Evolutionary conservation across 2,113 vertebrate species (phyloP).

Genomic region (Paratilapia polleni): DNA sequence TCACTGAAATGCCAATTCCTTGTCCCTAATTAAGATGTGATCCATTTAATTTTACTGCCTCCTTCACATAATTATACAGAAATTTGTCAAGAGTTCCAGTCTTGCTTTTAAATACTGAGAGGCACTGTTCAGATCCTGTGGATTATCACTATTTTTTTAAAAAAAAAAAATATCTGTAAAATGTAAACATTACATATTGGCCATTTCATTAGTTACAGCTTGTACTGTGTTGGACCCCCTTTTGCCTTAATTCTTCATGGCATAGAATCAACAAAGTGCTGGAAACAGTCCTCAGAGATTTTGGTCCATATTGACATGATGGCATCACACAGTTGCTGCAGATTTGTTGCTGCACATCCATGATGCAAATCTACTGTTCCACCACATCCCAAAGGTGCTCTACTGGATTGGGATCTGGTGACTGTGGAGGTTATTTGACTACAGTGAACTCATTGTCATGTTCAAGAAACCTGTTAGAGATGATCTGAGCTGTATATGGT

Average conservation of each 20-base stretch:
- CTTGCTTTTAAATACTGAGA: not conserved
- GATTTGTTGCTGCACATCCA: not conserved
- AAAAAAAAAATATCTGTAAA: not conserved
- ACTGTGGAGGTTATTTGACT: not conserved
- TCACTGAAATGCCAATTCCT: conserved; percentile 41
- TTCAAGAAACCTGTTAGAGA: not conserved
- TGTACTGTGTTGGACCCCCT: not conserved
- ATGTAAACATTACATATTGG: not conserved
- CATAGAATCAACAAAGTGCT: not conserved
- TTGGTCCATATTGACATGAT: not conserved
- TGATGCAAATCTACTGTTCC: not conserved
- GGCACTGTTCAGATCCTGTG: not conserved
- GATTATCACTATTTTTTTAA: not conserved
- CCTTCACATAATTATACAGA: not conserved
- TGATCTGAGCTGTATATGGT: not conserved
- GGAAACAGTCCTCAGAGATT: not conserved
- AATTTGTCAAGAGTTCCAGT: not conserved
- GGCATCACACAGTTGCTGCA: too few species aligned
- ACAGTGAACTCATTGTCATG: not conserved
- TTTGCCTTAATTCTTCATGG: not conserved
- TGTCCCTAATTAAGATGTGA: conserved; percentile 26
- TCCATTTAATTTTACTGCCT: conserved; percentile 14
- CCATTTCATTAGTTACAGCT: not conserved
- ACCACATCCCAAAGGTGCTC: not conserved
- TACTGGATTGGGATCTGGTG: not conserved